phyloP scores from a whole-genome alignment of 1,140 invertebrate genomes.

The Eurytemora carolleeae region DNA sequence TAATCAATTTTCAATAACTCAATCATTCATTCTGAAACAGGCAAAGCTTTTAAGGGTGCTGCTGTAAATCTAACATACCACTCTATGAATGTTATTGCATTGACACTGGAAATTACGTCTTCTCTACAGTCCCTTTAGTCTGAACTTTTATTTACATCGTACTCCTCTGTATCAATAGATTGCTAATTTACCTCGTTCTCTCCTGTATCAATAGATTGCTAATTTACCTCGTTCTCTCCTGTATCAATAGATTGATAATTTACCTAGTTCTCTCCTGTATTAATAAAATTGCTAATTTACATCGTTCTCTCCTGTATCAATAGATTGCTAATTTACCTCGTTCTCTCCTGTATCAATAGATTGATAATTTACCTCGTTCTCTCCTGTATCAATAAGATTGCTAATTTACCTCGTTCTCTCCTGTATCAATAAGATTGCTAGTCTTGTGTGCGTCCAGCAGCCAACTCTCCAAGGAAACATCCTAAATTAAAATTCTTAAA shows the following conservation, averaged over 20 bases:
- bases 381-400: background rate
- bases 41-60: too few relatives aligned
- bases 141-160: background rate
- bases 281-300: background rate
- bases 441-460: constrained; percentile 13
- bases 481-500: too few relatives aligned
- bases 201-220: background rate
- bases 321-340: background rate
- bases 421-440: constrained; percentile 1
- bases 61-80: too few relatives aligned
- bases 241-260: background rate
- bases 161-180: background rate
- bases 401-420: constrained; percentile 9
- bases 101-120: too few relatives aligned
- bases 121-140: background rate
- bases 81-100: too few relatives aligned
- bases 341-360: background rate
- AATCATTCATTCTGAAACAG: too few relatives aligned
- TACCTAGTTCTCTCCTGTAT: constrained; percentile 4
- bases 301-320: background rate
- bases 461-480: constrained; percentile 4
- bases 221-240: constrained; percentile 5
- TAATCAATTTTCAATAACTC: too few relatives aligned
- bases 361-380: constrained; percentile 4
- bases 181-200: background rate